phyloP scores from a whole-genome alignment of 2,888 invertebrate species.

The Drosophila infuscata region DNA sequence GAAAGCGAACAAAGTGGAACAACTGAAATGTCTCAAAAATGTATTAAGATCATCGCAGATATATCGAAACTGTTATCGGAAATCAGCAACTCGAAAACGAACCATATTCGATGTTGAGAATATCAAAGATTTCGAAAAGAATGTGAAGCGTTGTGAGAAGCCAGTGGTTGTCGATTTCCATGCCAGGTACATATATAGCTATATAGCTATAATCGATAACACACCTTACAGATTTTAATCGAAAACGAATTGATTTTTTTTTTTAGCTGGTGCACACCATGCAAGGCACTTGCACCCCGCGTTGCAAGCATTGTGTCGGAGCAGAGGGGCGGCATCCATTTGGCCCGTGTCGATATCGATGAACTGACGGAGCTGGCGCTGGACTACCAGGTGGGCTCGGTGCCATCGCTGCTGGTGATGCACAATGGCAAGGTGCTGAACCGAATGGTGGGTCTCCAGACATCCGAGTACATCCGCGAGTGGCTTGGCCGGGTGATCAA shows the following conservation, averaged over 20 bases:
- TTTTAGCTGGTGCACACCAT: constrained; percentile 97
- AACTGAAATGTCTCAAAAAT: constrained; percentile 8
- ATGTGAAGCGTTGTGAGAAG: constrained; percentile 93
- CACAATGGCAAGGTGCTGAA: constrained; percentile 94
- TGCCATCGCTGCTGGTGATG: constrained; percentile 95
- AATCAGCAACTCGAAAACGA: not conserved
- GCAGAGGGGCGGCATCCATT: constrained; percentile 90
- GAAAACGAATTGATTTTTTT: not conserved
- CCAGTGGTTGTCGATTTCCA: constrained; percentile 98
- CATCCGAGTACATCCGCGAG: constrained; percentile 93
- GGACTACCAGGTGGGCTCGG: constrained; percentile 93
- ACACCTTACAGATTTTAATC: not conserved
- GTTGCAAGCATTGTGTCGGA: constrained; percentile 93
- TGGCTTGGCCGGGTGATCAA: constrained; percentile 88
- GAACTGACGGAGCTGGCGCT: constrained; percentile 94
- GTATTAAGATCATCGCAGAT: constrained; percentile 10
- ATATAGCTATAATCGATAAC: not conserved
- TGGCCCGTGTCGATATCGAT: constrained; percentile 98
- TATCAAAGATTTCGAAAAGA: constrained; percentile 93
- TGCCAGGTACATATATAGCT: constrained; percentile 89
- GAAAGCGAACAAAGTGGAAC: not conserved
- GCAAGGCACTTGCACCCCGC: constrained; percentile 94
- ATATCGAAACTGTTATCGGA: not conserved
- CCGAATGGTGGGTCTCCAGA: constrained; percentile 94
- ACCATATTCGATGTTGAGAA: constrained; percentile 94